Conservation (phyloP, 2,888 invertebrate species). For the Acleris holmiana region DNA sequence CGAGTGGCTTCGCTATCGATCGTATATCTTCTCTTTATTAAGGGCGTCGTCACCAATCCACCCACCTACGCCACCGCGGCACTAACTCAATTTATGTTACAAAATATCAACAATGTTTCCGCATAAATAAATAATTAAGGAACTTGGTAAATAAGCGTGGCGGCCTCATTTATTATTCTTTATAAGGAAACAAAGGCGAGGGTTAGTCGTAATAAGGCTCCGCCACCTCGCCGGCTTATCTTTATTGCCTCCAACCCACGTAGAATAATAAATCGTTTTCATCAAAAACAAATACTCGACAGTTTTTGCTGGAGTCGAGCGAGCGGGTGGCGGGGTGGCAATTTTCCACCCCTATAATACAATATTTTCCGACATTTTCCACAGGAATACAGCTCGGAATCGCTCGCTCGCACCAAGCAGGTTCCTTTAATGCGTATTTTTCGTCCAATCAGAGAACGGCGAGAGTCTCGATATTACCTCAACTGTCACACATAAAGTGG, state of each 20-base stretch:
- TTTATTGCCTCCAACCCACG: slow-evolving; percentile 85
- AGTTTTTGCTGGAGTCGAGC: slow-evolving; percentile 84
- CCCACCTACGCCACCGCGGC: slow-evolving; percentile 3
- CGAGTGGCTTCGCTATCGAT: slow-evolving; percentile 22
- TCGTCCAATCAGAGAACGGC: slow-evolving; percentile 85
- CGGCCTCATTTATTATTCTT: slow-evolving; percentile 85
- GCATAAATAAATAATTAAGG: slow-evolving; percentile 83
- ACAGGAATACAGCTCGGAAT: slow-evolving; percentile 84
- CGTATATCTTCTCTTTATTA: slow-evolving; percentile 4
- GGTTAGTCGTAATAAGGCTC: slow-evolving; percentile 85
- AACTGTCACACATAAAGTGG: slow-evolving; percentile 86
- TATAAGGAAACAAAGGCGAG: slow-evolving; percentile 85
- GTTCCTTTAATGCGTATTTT: slow-evolving; percentile 85
- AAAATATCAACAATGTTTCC: slow-evolving; percentile 80
- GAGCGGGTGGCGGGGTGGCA: slow-evolving; percentile 82
- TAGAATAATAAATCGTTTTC: slow-evolving; percentile 85
- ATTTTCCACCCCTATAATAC: slow-evolving; percentile 85
- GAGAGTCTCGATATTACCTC: slow-evolving; percentile 85
- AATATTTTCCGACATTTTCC: slow-evolving; percentile 85
- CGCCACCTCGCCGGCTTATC: slow-evolving; percentile 85
- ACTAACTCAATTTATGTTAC: slow-evolving; percentile 54
- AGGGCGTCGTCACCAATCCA: slow-evolving; percentile 8
- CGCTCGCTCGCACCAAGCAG: slow-evolving; percentile 82
- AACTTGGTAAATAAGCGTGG: slow-evolving; percentile 83
- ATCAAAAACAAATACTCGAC: slow-evolving; percentile 86